phyloP scores from a whole-genome alignment of 2,888 invertebrate species.

The Rhingia campestris region DNA sequence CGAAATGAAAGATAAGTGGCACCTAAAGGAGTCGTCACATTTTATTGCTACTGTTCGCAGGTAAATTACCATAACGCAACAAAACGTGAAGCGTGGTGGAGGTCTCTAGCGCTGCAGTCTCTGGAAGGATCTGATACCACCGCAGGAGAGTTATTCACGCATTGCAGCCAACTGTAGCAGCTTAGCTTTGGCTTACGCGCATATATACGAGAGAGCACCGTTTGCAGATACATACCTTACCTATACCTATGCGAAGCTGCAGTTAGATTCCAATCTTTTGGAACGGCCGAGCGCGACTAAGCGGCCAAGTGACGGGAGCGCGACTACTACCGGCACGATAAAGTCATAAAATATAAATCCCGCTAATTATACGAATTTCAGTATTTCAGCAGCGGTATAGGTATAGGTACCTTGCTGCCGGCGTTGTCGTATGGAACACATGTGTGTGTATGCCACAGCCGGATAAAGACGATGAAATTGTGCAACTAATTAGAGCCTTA shows the following conservation, averaged over 20 bases:
- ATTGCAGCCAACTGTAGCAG: conserved; percentile 22
- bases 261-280: conserved; percentile 63
- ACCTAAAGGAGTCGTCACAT: conserved; percentile 73
- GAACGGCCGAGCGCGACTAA: neutral
- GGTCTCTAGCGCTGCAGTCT: conserved; percentile 9
- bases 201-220: too few species aligned
- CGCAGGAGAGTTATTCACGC: conserved; percentile 57
- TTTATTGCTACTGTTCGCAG: conserved; percentile 68
- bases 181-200: neutral
- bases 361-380: conserved; percentile 73
- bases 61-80: conserved; percentile 73
- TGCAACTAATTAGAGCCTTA: conserved; percentile 72
- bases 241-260: conserved; percentile 9
- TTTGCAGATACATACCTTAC: neutral
- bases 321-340: conserved; percentile 63
- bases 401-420: neutral
- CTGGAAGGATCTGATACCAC: conserved; percentile 52
- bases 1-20: conserved; percentile 66
- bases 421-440: conserved; percentile 1
- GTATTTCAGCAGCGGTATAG: conserved; percentile 42
- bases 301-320: conserved; percentile 34
- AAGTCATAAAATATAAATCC: conserved; percentile 75
- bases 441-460: conserved; percentile 11
- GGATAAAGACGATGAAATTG: conserved; percentile 47
- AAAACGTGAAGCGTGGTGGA: conserved; percentile 59